These are phyloP conservation scores for Heliconius sara DNA, from an alignment of 2,888 invertebrate genomes.

Conservation along the genomic window DNA sequence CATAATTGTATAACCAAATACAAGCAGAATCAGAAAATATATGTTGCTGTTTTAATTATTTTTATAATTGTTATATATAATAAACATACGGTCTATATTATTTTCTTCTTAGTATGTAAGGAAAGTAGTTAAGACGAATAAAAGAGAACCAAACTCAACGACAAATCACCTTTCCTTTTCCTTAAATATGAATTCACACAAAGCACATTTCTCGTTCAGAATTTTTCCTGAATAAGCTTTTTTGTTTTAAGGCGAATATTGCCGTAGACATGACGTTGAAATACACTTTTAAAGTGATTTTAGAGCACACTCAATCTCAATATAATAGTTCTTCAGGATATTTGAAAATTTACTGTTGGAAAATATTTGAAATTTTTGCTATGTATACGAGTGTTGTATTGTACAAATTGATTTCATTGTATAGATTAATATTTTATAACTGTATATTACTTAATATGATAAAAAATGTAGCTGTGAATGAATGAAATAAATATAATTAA, in stretches of 20 bases:
- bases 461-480: neutral
- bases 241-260: conserved; percentile 12
- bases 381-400: neutral
- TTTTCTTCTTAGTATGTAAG: neutral
- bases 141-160: neutral
- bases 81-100: neutral
- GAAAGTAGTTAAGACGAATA: neutral
- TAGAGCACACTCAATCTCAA: conserved; percentile 23
- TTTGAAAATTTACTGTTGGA: conserved; percentile 13
- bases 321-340: conserved; percentile 27
- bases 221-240: conserved; percentile 6
- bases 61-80: no score
- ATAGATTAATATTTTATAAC: neutral
- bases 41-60: no score
- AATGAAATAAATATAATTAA: no score
- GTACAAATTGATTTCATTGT: neutral
- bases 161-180: neutral
- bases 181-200: neutral
- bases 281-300: conserved; percentile 25
- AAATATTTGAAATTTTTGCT: neutral
- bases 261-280: neutral
- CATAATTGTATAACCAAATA: no score
- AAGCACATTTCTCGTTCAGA: conserved; percentile 15
- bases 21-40: no score
- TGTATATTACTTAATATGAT: neutral